Evolutionary conservation across 2,888 invertebrate genomes (phyloP).

Genomic region (Drosophila mettleri): DNA sequence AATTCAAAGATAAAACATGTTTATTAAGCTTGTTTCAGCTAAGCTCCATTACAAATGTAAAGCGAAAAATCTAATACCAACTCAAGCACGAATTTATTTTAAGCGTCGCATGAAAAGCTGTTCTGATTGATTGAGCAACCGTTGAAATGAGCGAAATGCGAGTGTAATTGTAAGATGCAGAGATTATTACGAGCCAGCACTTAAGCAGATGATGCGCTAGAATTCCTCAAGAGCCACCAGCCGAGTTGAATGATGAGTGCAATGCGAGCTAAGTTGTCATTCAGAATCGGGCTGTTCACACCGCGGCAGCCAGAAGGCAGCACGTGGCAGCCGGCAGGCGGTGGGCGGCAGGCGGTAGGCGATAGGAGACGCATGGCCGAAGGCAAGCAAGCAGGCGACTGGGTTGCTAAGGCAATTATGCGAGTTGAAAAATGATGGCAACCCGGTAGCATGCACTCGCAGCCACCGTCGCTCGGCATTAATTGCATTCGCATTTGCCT

Average conservation of each 20-base stretch:
- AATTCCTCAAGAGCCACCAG: conserved; percentile 33
- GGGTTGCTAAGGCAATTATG: conserved; percentile 41
- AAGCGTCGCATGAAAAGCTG: conserved; percentile 18
- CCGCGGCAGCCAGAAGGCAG: conserved; percentile 26
- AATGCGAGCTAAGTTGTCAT: conserved; percentile 47
- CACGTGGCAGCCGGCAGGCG: conserved; percentile 10
- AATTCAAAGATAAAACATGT: not conserved
- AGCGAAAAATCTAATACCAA: not conserved
- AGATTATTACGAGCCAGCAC: conserved; percentile 36
- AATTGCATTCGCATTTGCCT: conserved; percentile 59
- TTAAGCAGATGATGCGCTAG: conserved; percentile 39
- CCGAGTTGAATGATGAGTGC: conserved; percentile 42
- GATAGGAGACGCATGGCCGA: not conserved
- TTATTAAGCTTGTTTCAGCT: conserved; percentile 2
- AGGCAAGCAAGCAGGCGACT: not conserved
- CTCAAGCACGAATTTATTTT: not conserved
- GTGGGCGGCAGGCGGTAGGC: not conserved
- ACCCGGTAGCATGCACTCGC: conserved; percentile 35
- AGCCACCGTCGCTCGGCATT: conserved; percentile 37
- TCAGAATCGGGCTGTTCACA: conserved; percentile 44
- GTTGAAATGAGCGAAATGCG: conserved; percentile 6
- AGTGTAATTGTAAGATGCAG: conserved; percentile 30
- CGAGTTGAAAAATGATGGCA: conserved; percentile 49
- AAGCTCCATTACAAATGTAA: conserved; percentile 2
- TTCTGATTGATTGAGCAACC: conserved; percentile 38